Percentiles rank a stretch among this genome's conserved stretches.
These are phyloP conservation scores for Drosophila takahashii DNA, from an alignment of 1,140 invertebrate genomes.

Conservation along the genomic window DNA sequence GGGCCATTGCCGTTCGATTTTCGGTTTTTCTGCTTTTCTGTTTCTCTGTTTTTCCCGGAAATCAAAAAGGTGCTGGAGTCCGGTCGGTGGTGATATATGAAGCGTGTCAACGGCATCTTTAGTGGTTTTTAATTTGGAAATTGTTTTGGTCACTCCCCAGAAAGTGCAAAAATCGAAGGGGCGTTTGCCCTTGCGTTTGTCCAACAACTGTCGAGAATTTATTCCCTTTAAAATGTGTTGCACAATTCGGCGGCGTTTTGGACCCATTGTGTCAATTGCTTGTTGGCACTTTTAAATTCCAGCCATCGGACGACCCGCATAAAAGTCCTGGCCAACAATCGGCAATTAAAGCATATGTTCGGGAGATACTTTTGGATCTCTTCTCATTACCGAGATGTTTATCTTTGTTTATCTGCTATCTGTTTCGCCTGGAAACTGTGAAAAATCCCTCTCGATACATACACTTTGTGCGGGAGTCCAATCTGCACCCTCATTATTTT, in stretches of 20 bases:
- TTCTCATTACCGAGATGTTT: conserved; percentile 74
- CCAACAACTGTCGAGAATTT: conserved; percentile 64
- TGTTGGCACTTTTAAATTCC: conserved; percentile 57
- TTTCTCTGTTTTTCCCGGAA: conserved; percentile 64
- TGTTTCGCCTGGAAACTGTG: conserved; percentile 45
- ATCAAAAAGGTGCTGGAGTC: conserved; percentile 69
- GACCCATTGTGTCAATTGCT: conserved; percentile 50
- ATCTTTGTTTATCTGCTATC: conserved; percentile 67
- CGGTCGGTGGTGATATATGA: conserved; percentile 67
- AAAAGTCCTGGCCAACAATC: conserved; percentile 65
- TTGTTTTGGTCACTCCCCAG: conserved; percentile 68
- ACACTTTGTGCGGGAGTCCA: conserved; percentile 40
- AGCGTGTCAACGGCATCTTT: conserved; percentile 80
- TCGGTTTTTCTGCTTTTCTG: conserved; percentile 23
- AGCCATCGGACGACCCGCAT: conserved; percentile 28
- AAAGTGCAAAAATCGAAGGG: conserved; percentile 28
- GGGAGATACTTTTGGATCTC: conserved; percentile 41
- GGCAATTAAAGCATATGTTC: conserved; percentile 78
- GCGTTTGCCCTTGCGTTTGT: conserved; percentile 60
- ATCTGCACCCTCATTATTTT: conserved; percentile 74
- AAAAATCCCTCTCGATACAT: conserved; percentile 40
- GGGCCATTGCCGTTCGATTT: not conserved
- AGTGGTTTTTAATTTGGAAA: conserved; percentile 83
- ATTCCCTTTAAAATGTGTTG: conserved; percentile 3
- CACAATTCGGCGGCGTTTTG: conserved; percentile 22